Evolutionary conservation across 2,797 vertebrate species (phyloP), one percentile per base, ranked within the genome.

Genomic region (Helostoma temminkii): DNA sequence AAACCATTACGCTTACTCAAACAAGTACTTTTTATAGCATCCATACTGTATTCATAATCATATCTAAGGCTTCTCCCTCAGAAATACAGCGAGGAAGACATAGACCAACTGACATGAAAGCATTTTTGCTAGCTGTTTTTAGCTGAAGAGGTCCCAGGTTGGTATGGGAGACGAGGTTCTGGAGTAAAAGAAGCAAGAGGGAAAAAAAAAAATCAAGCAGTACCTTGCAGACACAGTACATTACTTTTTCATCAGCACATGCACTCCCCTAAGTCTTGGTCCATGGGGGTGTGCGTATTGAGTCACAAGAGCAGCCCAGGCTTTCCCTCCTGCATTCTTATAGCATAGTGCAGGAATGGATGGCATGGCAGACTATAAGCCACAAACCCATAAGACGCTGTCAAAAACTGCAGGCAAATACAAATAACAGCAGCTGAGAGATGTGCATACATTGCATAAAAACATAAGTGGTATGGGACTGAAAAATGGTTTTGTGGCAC

Each of bases 191-290:
- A 42, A 42, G n/a, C 26, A 46, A 71, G 76, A 80, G 82, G 78
- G 81, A 39, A 57, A 81, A 56, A 71, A 77, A 69, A 79, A 74
- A 74, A 86, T 79, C 84, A 68, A 81, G 84, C 81, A 65, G 76
- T 79, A 85, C 86, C 93, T 92, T 87, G 85, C 89, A 92, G 92
- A 93, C 92, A 92, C 91, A 93, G 83, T 92, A 93, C 92, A 93
- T 93, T 93, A 93, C 91, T 93, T 94, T 94, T 94, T 94, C 93
- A 94, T 94, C 93, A 93, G 92, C 91, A 89, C 90, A 92, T 90
- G 87, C 83, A 84, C 83, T 93, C 90, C 91, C 91, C 83, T 89
- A 91, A 91, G 91, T 88, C 80, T 86, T 59, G 81, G 89, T 89
- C 91, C 84, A 83, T 54, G 79, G 88, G 89, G 89, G 88, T 84